These are phyloP conservation scores for Pantherophis guttatus DNA, from an alignment of 2,113 vertebrate species.

Conservation along the genomic window DNA sequence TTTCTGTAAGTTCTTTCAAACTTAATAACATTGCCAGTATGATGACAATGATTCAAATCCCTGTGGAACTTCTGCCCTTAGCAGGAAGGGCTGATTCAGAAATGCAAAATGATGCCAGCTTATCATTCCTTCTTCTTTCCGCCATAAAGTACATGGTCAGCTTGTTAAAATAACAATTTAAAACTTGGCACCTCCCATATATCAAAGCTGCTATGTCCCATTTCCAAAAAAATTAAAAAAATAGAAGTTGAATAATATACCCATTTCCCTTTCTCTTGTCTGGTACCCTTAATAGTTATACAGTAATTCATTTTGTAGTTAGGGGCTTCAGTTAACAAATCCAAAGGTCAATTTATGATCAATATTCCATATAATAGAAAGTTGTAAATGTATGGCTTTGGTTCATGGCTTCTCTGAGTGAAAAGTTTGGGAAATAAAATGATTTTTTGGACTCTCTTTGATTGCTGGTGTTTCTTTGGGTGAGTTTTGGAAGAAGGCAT, in stretches of 20 bases:
- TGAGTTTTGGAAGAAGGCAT: too few relatives aligned
- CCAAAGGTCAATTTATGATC: background rate
- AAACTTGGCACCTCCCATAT: background rate
- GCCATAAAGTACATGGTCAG: background rate
- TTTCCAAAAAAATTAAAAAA: background rate
- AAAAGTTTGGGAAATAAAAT: background rate
- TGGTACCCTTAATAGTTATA: background rate
- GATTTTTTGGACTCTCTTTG: background rate
- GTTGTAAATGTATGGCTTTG: too few relatives aligned
- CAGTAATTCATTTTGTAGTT: background rate
- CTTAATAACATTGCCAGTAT: background rate
- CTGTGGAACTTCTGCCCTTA: background rate
- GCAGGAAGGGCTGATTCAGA: background rate
- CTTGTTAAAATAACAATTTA: background rate
- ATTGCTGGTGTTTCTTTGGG: background rate
- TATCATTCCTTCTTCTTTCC: background rate
- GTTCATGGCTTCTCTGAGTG: too few relatives aligned
- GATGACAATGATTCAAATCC: background rate
- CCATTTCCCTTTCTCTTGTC: background rate
- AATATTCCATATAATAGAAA: too few relatives aligned
- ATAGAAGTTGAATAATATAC: background rate
- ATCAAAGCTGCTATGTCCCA: background rate
- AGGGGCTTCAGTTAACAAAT: background rate
- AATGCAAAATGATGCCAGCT: background rate
- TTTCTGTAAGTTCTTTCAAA: background rate